Conservation (phyloP, 2,888 invertebrate species). For the Netelia melanura region DNA sequence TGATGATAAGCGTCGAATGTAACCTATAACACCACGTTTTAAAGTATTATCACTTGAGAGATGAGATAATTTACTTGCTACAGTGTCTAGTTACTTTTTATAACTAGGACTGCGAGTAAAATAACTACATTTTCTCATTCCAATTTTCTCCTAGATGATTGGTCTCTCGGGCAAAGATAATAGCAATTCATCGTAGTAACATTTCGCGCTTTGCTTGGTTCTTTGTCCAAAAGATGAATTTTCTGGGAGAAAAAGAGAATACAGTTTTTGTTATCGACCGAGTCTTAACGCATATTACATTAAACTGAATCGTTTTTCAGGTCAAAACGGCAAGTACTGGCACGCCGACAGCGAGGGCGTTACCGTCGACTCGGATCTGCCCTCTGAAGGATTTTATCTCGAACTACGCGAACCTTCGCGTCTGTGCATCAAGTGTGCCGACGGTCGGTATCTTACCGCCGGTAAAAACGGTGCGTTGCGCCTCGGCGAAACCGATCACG, state of each 20-base stretch:
- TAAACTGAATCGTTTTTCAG: constrained; percentile 85
- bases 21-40: background rate
- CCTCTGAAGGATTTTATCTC: constrained; percentile 94
- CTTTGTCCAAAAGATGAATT: too few species aligned
- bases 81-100: too few species aligned
- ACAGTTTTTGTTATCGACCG: too few species aligned
- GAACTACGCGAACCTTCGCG: constrained; percentile 97
- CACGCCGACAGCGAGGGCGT: constrained; percentile 95
- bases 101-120: too few species aligned
- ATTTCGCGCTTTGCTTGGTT: too few species aligned
- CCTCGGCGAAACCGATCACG: constrained; percentile 91
- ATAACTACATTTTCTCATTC: too few species aligned
- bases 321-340: constrained; percentile 97
- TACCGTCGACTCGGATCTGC: constrained; percentile 93
- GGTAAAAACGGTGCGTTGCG: constrained; percentile 97
- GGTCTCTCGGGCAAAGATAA: background rate
- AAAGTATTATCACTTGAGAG: background rate
- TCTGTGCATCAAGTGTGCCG: constrained; percentile 93
- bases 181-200: too few species aligned
- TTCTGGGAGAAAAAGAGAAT: too few species aligned
- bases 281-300: too few species aligned
- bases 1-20: background rate
- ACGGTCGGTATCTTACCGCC: constrained; percentile 93
- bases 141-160: background rate
- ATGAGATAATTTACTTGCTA: background rate